Conservation (phyloP, 1,140 invertebrate genomes). For the Camponotus vicinus region DNA sequence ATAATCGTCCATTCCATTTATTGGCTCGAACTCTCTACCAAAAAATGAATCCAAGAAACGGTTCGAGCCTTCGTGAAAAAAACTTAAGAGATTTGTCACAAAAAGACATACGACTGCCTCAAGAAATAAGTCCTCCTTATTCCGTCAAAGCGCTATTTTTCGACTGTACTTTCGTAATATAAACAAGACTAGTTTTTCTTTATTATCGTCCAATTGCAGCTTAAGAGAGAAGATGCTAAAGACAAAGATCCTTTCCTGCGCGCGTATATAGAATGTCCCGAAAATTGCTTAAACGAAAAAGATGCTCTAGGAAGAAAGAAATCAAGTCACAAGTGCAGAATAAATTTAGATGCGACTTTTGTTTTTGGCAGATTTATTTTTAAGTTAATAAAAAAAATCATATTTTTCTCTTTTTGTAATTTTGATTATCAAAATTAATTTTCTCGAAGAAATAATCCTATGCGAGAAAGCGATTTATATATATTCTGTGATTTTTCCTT, state of each 20-base stretch:
- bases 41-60: slow-evolving; percentile 13
- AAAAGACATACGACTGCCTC: slow-evolving; percentile 33
- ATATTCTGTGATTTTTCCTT: not conserved
- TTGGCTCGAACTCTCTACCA: slow-evolving; percentile 44
- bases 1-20: slow-evolving; percentile 66
- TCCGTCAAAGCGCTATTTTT: slow-evolving; percentile 35
- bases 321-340: not conserved
- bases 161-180: not conserved
- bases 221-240: slow-evolving; percentile 73
- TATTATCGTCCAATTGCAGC: slow-evolving; percentile 64
- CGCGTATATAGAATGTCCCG: not conserved
- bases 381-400: not conserved
- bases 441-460: not conserved
- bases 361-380: not conserved
- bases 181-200: not conserved
- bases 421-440: not conserved
- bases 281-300: not conserved
- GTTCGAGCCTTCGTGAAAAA: not conserved
- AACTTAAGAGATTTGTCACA: slow-evolving; percentile 35
- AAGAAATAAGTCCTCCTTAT: slow-evolving; percentile 29
- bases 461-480: not conserved
- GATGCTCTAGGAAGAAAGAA: not conserved
- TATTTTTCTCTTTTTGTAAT: not conserved
- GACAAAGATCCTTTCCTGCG: slow-evolving; percentile 72
- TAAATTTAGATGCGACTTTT: not conserved